Base-by-base conservation (phyloP, 2,888 invertebrate genomes). In the Euzophera pinguis region DNA sequence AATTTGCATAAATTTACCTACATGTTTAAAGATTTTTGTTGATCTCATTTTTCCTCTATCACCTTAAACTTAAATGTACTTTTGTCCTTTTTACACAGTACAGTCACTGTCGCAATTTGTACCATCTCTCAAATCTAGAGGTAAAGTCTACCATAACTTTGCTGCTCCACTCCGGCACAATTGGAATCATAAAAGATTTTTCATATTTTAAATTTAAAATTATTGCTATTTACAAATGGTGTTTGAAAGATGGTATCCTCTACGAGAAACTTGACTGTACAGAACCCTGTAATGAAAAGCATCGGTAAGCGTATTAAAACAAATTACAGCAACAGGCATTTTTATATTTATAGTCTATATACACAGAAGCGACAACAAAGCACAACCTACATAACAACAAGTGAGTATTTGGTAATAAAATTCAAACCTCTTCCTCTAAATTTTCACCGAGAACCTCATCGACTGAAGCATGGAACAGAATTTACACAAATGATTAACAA, bases 391-490 rank as follows among this genome's bases (percentile, higher is more conserved):
- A 64, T 61, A 56, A 73, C 69, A 67, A 64, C 62, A 62, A 59
- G 43, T 56, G 61, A 56, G 22, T 65, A 67, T 68, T 65, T 62
- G 70, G 58, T 73, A 73, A 71, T 65, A 68, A 69, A 69, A 71
- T 58, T 72, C 89, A 85, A 88, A 90, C 89, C 89, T 90, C 87
- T 53, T 85, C 85, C 61, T 79, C 81, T 56, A 76, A 69, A 71
- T 78, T 78, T 64, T 84, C 87, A 73, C 76, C 76, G 58, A 73
- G 66, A 71, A 81, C 85, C 76, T 89, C 89, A 78, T 90, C 88
- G 69, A 90, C 90, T 90, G 88, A 68, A 75, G 88, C 90, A 87
- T 90, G 89, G 71, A 89, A 89, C 80, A 77, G 65, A 79, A 69
- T 64, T 65, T 53, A 67, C 45, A 60, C 47, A 60, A 47, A 58